phyloP scores from a whole-genome alignment of 2,113 vertebrate genomes.

The Rhodinocichla rosea region DNA sequence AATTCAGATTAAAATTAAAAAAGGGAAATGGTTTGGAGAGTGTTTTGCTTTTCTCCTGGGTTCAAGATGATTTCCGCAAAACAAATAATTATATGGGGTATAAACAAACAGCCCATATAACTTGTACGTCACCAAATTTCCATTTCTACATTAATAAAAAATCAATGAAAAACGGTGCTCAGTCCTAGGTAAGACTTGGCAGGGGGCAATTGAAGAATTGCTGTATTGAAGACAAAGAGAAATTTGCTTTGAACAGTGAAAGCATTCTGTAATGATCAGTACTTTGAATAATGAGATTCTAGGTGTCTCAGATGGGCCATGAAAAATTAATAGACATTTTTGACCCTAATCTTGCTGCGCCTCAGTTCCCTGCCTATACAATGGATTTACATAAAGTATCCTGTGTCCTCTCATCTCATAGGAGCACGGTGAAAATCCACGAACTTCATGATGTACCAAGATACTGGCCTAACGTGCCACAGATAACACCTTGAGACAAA shows the following conservation, averaged over 20 bases:
- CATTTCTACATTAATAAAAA: background rate
- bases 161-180: background rate
- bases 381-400: slow-evolving; percentile 1
- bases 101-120: background rate
- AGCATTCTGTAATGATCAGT: slow-evolving; percentile 17
- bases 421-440: background rate
- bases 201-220: background rate
- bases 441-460: background rate
- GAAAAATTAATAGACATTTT: slow-evolving; percentile 41
- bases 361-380: background rate
- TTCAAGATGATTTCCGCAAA: slow-evolving; percentile 5
- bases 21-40: background rate
- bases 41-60: background rate
- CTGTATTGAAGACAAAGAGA: background rate
- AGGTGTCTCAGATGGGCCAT: slow-evolving; percentile 5
- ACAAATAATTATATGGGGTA: background rate
- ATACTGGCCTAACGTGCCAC: background rate
- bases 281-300: slow-evolving; percentile 7
- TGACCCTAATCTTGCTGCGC: slow-evolving; percentile 31
- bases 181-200: background rate
- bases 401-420: background rate
- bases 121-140: background rate
- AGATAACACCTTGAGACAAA: background rate
- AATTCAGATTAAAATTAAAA: background rate
- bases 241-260: slow-evolving; percentile 43